A percentile compares a stretch with the other conserved stretches of the same genome.
phyloP scores from a whole-genome alignment of 1,140 invertebrate genomes.

The Chionoecetes opilio region DNA sequence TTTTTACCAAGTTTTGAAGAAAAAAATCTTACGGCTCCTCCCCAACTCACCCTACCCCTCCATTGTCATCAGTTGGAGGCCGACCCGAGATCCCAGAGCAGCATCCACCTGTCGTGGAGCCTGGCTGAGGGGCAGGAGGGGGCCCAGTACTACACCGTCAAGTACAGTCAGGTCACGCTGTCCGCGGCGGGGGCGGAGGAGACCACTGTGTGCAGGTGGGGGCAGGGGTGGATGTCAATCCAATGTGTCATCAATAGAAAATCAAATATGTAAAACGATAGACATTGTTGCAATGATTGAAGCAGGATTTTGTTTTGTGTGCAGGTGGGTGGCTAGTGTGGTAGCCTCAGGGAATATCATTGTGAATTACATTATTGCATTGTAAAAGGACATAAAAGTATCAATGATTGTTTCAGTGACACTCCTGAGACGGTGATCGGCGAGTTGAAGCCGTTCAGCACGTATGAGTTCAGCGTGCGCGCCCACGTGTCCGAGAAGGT shows the following conservation, averaged over 20 bases:
- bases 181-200: slow-evolving; percentile 5
- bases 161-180: slow-evolving; percentile 65
- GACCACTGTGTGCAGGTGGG: slow-evolving; percentile 75
- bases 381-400: too few relatives aligned
- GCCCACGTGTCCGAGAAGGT: slow-evolving; percentile 83
- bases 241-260: too few relatives aligned
- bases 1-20: too few relatives aligned
- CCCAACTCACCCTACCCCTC: too few relatives aligned
- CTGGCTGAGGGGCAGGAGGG: slow-evolving; percentile 55
- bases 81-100: slow-evolving; percentile 74
- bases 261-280: too few relatives aligned
- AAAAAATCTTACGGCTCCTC: too few relatives aligned
- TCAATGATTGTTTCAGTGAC: slow-evolving; percentile 83
- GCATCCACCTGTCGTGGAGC: slow-evolving; percentile 77
- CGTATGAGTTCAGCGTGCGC: slow-evolving; percentile 87
- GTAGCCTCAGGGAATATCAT: too few relatives aligned
- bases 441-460: slow-evolving; percentile 86
- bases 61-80: slow-evolving; percentile 71
- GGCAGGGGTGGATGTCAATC: background rate
- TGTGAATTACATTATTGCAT: too few relatives aligned
- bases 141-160: slow-evolving; percentile 74
- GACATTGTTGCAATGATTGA: too few relatives aligned
- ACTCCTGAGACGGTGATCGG: slow-evolving; percentile 84
- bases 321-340: too few relatives aligned
- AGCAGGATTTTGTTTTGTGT: too few relatives aligned